Evolutionary conservation across 2,888 invertebrate species (phyloP), one percentile per base, ranked within the genome.

Genomic region (Lasioglossum vierecki): DNA sequence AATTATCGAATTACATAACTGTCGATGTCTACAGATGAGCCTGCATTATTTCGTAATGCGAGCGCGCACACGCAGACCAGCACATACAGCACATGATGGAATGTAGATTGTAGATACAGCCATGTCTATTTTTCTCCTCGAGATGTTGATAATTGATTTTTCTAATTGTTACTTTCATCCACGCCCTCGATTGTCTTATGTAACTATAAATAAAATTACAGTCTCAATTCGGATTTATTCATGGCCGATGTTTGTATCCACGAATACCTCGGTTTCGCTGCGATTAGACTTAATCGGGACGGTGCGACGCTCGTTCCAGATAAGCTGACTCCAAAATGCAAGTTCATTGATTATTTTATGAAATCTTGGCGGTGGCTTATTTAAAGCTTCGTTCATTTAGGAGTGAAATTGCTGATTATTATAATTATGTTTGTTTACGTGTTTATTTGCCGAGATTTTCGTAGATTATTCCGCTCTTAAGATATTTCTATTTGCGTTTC

Each of bases 1-100:
- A 75, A 63, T 66, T 70, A 73, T 77, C 60, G 74, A 80, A 87
- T 89, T 89, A 86, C 84, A 84, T 89, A 89, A 89, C 81, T 60
- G 35, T 15, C 46, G 76, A 74, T 81, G 73, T 35, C 84, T 80
- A 83, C 77, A 82, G 76, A 39, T 2, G 63, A 68, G 41, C 70
- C 60, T 74, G 13, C 60, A 72, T 41, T 49, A 68, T 84, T 83
- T 80, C 82, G 80, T 78, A 75, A 78, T 53, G n/a, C 49, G 46
- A 68, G 18, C 49, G 53, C n/a, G n/a, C 57, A n/a, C 9, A n/a
- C 63, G 18, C 30, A 72, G 26, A 30, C 66, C 46, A 57, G 41
- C 53, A 26, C 57, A 57, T 49, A 26, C 49, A 60, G 44, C 15
- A 49, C 46, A n/a, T 35, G 60, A 72, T 73, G 46, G 84, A 68